Conservation (phyloP, 2,888 invertebrate species). For the Tolmerus cingulatus region DNA sequence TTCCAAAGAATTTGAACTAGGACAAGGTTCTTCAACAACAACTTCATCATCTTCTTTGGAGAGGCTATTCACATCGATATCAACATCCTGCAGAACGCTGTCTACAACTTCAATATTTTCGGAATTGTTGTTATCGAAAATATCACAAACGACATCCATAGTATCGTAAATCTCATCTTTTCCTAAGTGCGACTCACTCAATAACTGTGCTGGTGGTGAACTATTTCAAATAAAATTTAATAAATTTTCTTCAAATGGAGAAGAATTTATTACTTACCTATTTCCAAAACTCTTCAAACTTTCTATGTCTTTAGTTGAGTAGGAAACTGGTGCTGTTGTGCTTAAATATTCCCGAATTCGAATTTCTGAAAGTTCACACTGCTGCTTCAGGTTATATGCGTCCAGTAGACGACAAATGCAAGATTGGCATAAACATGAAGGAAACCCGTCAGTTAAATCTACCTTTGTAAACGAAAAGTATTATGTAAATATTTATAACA, state of each 20-base stretch:
- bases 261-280: not conserved
- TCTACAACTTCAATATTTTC: constrained; percentile 53
- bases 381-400: constrained; percentile 56
- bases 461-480: constrained; percentile 44
- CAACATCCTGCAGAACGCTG: constrained; percentile 55
- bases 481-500: too few species aligned
- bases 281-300: not conserved
- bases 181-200: not conserved
- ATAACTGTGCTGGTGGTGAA: not conserved
- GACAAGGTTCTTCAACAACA: not conserved
- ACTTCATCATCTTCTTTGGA: constrained; percentile 55
- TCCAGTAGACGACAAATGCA: constrained; percentile 56
- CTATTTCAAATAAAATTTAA: not conserved
- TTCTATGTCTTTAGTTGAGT: not conserved
- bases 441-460: constrained; percentile 54
- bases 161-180: constrained; percentile 49
- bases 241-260: not conserved
- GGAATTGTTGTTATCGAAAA: constrained; percentile 53
- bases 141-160: constrained; percentile 52
- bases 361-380: constrained; percentile 56
- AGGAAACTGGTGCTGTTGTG: constrained; percentile 21
- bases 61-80: constrained; percentile 55
- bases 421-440: constrained; percentile 55
- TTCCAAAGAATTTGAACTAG: not conserved
- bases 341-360: constrained; percentile 54